Base-by-base conservation (phyloP, 2,888 invertebrate genomes). In the Harmothoe impar region DNA sequence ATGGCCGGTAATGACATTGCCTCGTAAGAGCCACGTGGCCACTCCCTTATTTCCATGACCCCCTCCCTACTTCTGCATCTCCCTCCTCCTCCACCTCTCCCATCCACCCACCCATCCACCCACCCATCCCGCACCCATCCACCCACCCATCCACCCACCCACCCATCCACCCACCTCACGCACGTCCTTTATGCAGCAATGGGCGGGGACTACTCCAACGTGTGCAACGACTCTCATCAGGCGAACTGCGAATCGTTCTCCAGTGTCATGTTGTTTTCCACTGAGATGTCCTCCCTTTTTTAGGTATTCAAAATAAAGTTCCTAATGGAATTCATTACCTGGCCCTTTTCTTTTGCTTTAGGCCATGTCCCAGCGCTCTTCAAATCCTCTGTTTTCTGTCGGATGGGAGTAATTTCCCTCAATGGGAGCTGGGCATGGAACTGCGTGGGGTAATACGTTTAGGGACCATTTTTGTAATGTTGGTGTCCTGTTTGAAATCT, bases 1-100 rank as follows among this genome's bases (percentile, higher is more conserved):
- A 86, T 25, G 52, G 86, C 5, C 86, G 25, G 56, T 86, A 86
- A 86, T 86, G 52, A 84, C 84, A 84, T 84, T 84, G 84, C 51
- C 84, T 15, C 84, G 43, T 84, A 51, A 72, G 72, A 72, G 72
- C 31, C 72, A 29, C 31, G 29, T 25, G 31, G 31, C 72, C 72
- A 15, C 72, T 25, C 29, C 72, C 72, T 31, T 62, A 62, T 62
- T 62, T 62, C 62, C 72, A n/a, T 25, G 72, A 5, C 31, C 72
- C 72, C 72, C 29, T 72, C 72, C 29, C 72, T 72, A n/a, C 68
- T n/a, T 5, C n/a, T 68, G 31, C 72, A 23, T 72, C 72, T 25
- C n/a, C n/a, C n/a, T n/a, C n/a, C n/a, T n/a, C n/a, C 54, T 31
- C 25, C 25, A 25, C 72, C 72, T n/a, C 62, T n/a, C 20, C 62